Base-by-base conservation (phyloP, 30 jellyfish, hydroid and myxozoan genomes). In the Aurelia sp. region DNA sequence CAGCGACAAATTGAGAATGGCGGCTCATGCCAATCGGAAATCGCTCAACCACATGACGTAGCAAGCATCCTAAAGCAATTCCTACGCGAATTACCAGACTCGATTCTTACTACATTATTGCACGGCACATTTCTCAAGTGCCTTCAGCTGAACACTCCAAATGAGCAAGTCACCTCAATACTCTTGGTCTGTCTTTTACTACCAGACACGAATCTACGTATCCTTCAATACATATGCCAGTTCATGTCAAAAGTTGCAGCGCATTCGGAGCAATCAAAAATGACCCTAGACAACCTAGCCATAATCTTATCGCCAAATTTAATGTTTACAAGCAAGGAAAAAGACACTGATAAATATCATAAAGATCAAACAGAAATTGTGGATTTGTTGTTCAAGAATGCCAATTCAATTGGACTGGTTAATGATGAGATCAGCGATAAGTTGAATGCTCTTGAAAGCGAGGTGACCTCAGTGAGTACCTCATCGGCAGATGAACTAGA, bases 401-500 rank as follows among this genome's bases (percentile, higher is more conserved):
- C 94, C 10, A 66, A 85, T 52, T 66, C 85, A 19, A 76, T 95
- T 66, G 99, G 98, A 11, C 35, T 90, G 82, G 96, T 95, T 17
- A 96, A 91, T 37, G 98, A 90, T 72, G 96, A 86, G 22, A 71
- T 95, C 18, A 59, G 81, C 48, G 95, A 78, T 41, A 90, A 81
- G 73, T 93, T 92, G 63, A 70, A 74, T 65, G 90, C 87, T 3
- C 17, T 86, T 20, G 97, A 89, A 53, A 73, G 82, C 50, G 97
- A 89, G 76, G 85, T 81, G 4, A 80, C 81, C 20, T 79, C 89
- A 30, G 78, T 86, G 78, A 89, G 97, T 62, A 71, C 97, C 18
- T 95, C 99, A 18, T 95, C 99, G 6, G 97, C 97, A 10, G 99
- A 95, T 85, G 99, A 95, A 77, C 63, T 95, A 41, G 99, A 95